Base-by-base conservation (phyloP, 2,888 invertebrate species). In the Ochropleura plecta region DNA sequence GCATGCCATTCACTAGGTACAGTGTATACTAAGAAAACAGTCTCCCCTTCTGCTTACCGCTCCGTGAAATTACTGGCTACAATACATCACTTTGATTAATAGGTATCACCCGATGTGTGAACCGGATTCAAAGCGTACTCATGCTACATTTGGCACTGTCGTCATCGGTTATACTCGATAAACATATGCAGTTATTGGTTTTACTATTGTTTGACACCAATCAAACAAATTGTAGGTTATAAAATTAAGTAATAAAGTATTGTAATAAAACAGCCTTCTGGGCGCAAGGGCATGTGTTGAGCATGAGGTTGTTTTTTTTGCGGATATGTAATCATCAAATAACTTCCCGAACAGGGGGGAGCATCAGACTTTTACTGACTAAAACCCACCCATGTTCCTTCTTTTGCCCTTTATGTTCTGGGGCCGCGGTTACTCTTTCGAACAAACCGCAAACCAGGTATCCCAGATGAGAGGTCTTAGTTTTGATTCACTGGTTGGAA, bases 81-180 rank as follows among this genome's bases (percentile, higher is more conserved):
- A 65, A 78, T 48, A 70, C 67, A 67, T 84, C 69, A 70, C 62
- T 60, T 60, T 79, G 71, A 84, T 78, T 85, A 75, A 82, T 82
- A 44, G 62, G 8, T 10, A 48, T 7, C 44, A 59, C 18, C 10
- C 59, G 40, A 78, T 68, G 82, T 79, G 76, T 68, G 72, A 84
- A 75, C 80, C 87, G 86, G 84, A 86, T 83, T 55, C 73, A 3
- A 51, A 53, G 57, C 44, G 14, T 59, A 64, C 72, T 67, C 77
- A 78, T 86, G 89, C 73, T 87, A 85, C 83, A 84, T 89, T 88
- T 86, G 72, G 76, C 89, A 82, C 70, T 65, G 67, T 48, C 64
- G 86, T 85, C 88, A 87, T 78, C 70, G 65, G 76, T 60, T 81
- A 64, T 53, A 71, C 71, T 70, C 60, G 73, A 77, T 70, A 78